Evolutionary conservation across 2,797 vertebrate species (phyloP).

Genomic region (Pseudomugil gertrudae): DNA sequence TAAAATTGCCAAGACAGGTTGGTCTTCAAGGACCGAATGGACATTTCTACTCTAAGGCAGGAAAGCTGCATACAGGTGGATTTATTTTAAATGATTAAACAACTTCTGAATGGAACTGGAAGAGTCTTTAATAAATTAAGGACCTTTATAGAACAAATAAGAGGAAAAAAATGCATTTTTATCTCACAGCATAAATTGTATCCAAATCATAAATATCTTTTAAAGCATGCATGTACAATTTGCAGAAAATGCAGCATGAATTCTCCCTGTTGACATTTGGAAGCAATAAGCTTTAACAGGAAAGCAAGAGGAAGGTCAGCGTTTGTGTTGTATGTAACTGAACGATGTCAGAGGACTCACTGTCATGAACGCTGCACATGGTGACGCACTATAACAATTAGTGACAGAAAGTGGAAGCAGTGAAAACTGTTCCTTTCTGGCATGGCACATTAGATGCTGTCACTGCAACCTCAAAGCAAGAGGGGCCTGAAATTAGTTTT

Average conservation of each 20-base stretch:
- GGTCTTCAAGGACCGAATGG: too few species aligned
- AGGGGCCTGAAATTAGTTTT: conserved; percentile 42
- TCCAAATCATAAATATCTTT: background rate
- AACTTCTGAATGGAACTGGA: too few species aligned
- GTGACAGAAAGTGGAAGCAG: conserved; percentile 45
- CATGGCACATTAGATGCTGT: conserved; percentile 57
- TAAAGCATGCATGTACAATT: too few species aligned
- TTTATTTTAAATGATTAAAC: too few species aligned
- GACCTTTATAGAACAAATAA: background rate
- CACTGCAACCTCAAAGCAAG: conserved; percentile 23
- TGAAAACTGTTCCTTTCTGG: conserved; percentile 35
- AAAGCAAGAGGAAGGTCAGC: conserved; percentile 25
- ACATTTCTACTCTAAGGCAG: too few species aligned
- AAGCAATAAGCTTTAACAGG: conserved; percentile 5
- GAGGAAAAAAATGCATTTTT: background rate
- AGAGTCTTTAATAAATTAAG: background rate
- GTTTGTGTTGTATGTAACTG: conserved; percentile 19
- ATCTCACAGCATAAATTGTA: background rate
- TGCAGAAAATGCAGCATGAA: background rate
- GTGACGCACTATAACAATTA: conserved; percentile 40
- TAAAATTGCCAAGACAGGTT: too few species aligned
- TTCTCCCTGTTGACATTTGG: background rate
- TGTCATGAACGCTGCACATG: conserved; percentile 18
- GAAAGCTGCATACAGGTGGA: too few species aligned
- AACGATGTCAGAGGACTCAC: conserved; percentile 38